Evolutionary conservation across 2,113 vertebrate genomes (phyloP), one percentile per base, ranked within the genome.

Genomic region (Pygoscelis antarcticus): DNA sequence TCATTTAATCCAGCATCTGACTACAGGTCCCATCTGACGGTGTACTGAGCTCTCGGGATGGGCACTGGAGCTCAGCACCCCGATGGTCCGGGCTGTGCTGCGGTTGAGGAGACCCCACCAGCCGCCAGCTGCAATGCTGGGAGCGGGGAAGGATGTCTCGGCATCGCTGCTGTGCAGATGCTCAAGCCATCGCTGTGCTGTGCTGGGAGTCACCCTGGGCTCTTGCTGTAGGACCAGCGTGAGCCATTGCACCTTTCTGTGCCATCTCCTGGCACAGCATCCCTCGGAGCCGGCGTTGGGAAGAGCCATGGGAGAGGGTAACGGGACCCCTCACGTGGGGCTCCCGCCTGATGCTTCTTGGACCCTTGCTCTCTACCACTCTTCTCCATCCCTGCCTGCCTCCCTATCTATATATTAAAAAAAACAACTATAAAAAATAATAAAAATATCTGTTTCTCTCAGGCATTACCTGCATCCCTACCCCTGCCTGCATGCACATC

Each of bases 1-100:
- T 5, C 60, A 9, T 25, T 79, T 96, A 97, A 97, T 94, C 92
- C 93, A 22, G 52, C n/a, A 7, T 49, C 93, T 32, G 46, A 72
- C 36, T 11, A 34, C 30, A 6, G 76, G 32, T 32, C 89, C 93
- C 94, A 96, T 90, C 94, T 96, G 95, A 30, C 10, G 71, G 17
- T 7, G 32, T 10, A 38, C 62, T 47, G 64, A 19, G 81, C n/a
- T 20, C 46, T 18, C 1, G 3, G 49, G 64, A 3, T 13, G 54
- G 77, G 82, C 13, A 1, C 40, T 8, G 62, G 66, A 7, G 9
- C 65, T 78, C 93, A 40, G 90, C 78, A 61, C 20, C 49, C 46
- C 7, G 1, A 10, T 5, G 68, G 38, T 13, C n/a, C 3, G 1
- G 55, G 69, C 22, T 10, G 12, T 7, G 55, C 38, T 49, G 11